Evolutionary conservation across 2,888 invertebrate genomes (phyloP).

Genomic region (Agrenia bidenticulata): DNA sequence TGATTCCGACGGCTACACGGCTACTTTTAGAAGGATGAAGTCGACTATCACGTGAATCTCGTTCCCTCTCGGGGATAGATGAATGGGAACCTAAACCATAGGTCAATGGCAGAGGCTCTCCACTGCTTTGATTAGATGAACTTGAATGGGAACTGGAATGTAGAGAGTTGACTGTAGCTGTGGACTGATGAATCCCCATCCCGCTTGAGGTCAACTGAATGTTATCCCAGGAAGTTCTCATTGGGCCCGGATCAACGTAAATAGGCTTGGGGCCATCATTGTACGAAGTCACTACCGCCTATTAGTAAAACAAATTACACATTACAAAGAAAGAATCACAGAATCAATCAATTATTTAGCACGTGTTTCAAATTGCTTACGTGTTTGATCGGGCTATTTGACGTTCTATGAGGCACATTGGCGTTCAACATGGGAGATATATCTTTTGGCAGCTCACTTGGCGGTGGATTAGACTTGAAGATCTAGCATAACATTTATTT

Average conservation of each 20-base stretch:
- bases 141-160: slow-evolving; percentile 54
- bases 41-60: slow-evolving; percentile 26
- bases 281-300: slow-evolving; percentile 60
- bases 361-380: too few species aligned
- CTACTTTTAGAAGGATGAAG: slow-evolving; percentile 33
- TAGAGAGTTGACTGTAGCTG: slow-evolving; percentile 50
- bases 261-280: slow-evolving; percentile 59
- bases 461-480: slow-evolving; percentile 62
- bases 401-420: slow-evolving; percentile 34
- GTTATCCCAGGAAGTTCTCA: slow-evolving; percentile 41
- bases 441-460: slow-evolving; percentile 52
- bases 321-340: not conserved
- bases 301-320: slow-evolving; percentile 35
- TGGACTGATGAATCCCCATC: slow-evolving; percentile 45
- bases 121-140: slow-evolving; percentile 52
- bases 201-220: slow-evolving; percentile 34
- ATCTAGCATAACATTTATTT: slow-evolving; percentile 52
- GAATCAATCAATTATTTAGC: not conserved
- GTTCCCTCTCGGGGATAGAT: slow-evolving; percentile 41
- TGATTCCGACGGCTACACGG: slow-evolving; percentile 5
- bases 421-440: slow-evolving; percentile 30
- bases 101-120: slow-evolving; percentile 44
- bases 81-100: slow-evolving; percentile 47
- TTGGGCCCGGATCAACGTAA: slow-evolving; percentile 54
- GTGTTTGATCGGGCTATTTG: slow-evolving; percentile 48